Percentiles rank a stretch among this genome's conserved stretches.
Conservation (phyloP, 2,113 vertebrate species). For the Canis aureus region DNA sequence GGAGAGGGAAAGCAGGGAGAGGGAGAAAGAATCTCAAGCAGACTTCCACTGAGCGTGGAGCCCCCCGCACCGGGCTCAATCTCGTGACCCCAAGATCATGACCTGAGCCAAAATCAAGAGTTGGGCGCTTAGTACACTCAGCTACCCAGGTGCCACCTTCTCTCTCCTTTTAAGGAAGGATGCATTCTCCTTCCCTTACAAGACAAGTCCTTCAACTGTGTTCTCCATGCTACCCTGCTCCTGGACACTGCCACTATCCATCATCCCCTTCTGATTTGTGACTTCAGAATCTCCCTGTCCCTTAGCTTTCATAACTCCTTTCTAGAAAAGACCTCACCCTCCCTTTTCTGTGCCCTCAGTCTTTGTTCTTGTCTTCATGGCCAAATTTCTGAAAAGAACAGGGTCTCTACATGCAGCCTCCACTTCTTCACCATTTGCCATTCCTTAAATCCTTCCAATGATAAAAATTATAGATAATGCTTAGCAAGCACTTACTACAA, state of each 20-base stretch:
- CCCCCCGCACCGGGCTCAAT: too few species aligned
- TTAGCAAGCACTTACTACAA: background rate
- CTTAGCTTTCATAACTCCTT: background rate
- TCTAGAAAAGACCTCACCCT: background rate
- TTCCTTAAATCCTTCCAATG: background rate
- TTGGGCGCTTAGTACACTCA: background rate
- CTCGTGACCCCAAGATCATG: background rate
- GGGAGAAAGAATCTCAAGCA: background rate
- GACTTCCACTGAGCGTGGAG: too few species aligned
- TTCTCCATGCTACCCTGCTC: background rate
- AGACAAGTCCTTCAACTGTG: background rate
- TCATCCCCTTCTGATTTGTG: background rate
- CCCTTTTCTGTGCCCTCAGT: background rate
- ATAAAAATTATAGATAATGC: background rate
- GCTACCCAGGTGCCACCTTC: background rate
- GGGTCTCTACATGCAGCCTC: background rate
- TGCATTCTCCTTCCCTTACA: background rate
- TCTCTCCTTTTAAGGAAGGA: background rate
- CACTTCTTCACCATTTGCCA: background rate
- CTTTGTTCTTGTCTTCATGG: background rate
- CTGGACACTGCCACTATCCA: background rate
- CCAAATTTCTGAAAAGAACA: background rate
- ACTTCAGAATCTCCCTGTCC: background rate
- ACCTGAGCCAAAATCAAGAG: background rate
- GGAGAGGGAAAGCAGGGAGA: background rate